These are phyloP conservation scores for Pristiophorus japonicus DNA, from an alignment of 2,113 vertebrate species.

Conservation along the genomic window DNA sequence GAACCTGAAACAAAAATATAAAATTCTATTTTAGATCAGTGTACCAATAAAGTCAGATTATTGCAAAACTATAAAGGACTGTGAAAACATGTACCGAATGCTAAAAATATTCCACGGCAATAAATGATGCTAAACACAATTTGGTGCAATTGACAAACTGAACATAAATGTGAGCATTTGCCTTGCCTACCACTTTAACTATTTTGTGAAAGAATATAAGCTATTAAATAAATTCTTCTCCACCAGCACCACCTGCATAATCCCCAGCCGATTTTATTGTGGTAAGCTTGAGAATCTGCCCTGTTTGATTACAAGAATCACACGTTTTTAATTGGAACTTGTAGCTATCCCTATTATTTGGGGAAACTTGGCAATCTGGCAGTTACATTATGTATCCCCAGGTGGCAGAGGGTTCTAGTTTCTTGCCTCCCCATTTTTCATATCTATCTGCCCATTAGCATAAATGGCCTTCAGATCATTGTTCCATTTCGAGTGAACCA, in stretches of 20 bases:
- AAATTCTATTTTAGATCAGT: slow-evolving; percentile 30
- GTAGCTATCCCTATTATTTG: neutral
- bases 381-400: neutral
- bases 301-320: neutral
- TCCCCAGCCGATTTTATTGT: neutral
- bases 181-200: neutral
- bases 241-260: neutral
- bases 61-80: neutral
- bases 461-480: neutral
- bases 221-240: neutral
- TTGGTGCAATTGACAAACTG: neutral
- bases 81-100: neutral
- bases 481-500: neutral
- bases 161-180: neutral
- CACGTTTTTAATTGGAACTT: neutral
- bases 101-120: neutral
- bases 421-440: neutral
- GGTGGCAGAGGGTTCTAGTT: neutral
- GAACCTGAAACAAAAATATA: slow-evolving; percentile 64
- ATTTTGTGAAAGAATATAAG: neutral
- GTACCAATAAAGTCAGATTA: neutral
- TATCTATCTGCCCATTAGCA: neutral
- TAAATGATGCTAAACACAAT: neutral
- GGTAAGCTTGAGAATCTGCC: neutral
- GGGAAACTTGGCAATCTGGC: neutral